A percentile compares a stretch with the other conserved stretches of the same genome.
phyloP scores from a whole-genome alignment of 2,113 vertebrate species.

The Ophthalmolycus amberensis region DNA sequence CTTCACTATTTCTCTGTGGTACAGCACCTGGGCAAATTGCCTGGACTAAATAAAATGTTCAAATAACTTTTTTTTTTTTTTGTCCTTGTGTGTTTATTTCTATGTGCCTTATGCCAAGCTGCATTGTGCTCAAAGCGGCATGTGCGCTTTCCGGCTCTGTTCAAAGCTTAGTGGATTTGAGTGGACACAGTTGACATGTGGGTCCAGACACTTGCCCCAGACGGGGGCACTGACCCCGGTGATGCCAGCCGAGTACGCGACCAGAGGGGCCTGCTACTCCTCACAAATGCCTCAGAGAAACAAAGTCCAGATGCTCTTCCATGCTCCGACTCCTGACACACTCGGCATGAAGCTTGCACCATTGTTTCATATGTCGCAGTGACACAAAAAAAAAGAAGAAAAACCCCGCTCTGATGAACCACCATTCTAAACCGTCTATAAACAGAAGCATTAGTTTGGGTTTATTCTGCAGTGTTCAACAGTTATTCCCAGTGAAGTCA shows the following conservation, averaged over 20 bases:
- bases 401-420: conserved; percentile 56
- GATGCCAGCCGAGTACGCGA: conserved; percentile 58
- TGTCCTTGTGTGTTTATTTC: conserved; percentile 55
- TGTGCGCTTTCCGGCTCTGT: conserved; percentile 57
- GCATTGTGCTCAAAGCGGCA: conserved; percentile 62
- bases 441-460: conserved; percentile 68
- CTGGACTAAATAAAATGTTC: conserved; percentile 39
- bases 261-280: conserved; percentile 46
- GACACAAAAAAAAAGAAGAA: conserved; percentile 65
- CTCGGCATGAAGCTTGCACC: conserved; percentile 58
- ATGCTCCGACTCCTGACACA: conserved; percentile 35
- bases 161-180: conserved; percentile 77
- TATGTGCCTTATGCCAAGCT: conserved; percentile 58
- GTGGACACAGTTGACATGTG: conserved; percentile 71
- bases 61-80: conserved; percentile 21
- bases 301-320: conserved; percentile 60
- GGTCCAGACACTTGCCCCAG: conserved; percentile 73
- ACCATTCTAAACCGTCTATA: conserved; percentile 51
- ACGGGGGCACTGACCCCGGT: conserved; percentile 70
- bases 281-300: conserved; percentile 59
- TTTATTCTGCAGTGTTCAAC: conserved; percentile 67
- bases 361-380: conserved; percentile 54
- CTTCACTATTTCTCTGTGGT: not conserved
- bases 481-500: conserved; percentile 70
- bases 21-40: conserved; percentile 30